phyloP scores from a whole-genome alignment of 2,888 invertebrate genomes.

The Alloscopus bannaensis region DNA sequence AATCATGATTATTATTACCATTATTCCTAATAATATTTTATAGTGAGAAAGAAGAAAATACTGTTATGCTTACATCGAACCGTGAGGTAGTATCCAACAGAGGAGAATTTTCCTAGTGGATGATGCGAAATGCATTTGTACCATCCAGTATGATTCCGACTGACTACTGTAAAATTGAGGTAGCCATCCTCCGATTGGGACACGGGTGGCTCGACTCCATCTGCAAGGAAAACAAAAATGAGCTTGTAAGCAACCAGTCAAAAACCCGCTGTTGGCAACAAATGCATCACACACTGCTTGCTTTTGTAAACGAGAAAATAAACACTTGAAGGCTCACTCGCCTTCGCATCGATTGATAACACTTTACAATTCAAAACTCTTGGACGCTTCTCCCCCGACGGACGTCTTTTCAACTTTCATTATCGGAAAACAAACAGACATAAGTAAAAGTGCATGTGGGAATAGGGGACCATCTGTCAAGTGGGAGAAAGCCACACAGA shows the following conservation, averaged over 20 bases:
- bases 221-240: conserved; percentile 62
- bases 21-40: neutral
- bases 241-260: too few relatives aligned
- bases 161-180: conserved; percentile 88
- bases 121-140: conserved; percentile 91
- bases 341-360: too few relatives aligned
- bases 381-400: neutral
- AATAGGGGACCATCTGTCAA: conserved; percentile 56
- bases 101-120: conserved; percentile 88
- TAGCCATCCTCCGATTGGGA: conserved; percentile 86
- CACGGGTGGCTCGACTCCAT: conserved; percentile 76
- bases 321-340: conserved; percentile 12
- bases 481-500: conserved; percentile 16
- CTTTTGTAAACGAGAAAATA: neutral
- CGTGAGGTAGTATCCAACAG: conserved; percentile 93
- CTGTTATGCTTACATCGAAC: conserved; percentile 85
- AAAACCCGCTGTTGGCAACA: too few relatives aligned
- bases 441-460: conserved; percentile 48
- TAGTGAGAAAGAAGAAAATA: too few relatives aligned
- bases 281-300: too few relatives aligned
- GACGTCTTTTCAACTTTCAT: neutral
- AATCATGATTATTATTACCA: neutral
- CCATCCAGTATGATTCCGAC: conserved; percentile 91
- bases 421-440: neutral
- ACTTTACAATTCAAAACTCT: conserved; percentile 25